Conservation (phyloP, 2,113 vertebrate species). For the Aegotheles bennettii region DNA sequence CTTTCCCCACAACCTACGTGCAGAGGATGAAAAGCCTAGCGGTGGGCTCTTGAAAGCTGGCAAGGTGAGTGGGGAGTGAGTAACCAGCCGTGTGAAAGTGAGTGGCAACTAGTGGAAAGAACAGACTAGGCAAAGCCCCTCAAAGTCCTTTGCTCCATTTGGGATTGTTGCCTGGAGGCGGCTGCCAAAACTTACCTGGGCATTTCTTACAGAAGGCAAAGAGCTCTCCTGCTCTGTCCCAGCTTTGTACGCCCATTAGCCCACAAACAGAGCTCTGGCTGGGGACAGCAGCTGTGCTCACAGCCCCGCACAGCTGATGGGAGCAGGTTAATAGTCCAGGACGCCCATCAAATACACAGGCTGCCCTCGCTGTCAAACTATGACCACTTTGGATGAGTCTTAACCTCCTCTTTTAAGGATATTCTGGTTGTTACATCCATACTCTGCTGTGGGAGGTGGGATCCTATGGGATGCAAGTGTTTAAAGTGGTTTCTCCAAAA, state of each 20-base stretch:
- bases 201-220: neutral
- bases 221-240: neutral
- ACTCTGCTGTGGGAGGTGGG: neutral
- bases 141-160: neutral
- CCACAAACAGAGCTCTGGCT: neutral
- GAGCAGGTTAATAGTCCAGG: neutral
- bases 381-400: neutral
- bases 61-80: neutral
- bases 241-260: neutral
- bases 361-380: accelerated
- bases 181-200: neutral
- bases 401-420: neutral
- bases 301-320: neutral
- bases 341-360: neutral
- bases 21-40: neutral
- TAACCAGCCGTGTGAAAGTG: neutral
- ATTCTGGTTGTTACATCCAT: neutral
- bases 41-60: neutral
- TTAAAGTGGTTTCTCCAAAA: neutral
- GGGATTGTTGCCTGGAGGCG: neutral
- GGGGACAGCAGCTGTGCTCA: neutral
- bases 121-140: neutral
- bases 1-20: neutral
- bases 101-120: neutral
- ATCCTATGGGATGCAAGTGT: accelerated